Percentiles rank a stretch among this genome's conserved stretches.
These are phyloP conservation scores for Diachasmimorpha longicaudata DNA, from an alignment of 1,140 invertebrate genomes.

Conservation along the genomic window DNA sequence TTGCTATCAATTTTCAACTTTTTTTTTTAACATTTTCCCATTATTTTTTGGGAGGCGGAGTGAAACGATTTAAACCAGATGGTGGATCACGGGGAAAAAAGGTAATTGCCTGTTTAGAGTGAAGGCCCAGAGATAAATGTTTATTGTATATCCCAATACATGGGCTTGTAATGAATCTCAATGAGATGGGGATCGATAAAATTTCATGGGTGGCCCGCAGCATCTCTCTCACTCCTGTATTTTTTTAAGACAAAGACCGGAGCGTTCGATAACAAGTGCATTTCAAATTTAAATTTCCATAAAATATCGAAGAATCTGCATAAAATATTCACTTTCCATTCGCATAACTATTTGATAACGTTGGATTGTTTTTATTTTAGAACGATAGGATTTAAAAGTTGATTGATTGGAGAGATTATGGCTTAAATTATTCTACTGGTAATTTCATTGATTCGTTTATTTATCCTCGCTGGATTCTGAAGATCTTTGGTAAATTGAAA, in stretches of 20 bases:
- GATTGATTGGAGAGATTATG: not conserved
- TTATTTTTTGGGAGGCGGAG: not conserved
- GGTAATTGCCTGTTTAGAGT: not conserved
- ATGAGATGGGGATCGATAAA: not conserved
- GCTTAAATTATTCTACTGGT: not conserved
- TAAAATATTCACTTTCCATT: not conserved
- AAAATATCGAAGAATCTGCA: not conserved
- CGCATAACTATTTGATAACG: not conserved
- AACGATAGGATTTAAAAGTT: not conserved
- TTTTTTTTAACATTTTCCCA: not conserved
- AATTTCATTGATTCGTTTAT: too few species aligned
- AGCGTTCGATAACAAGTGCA: not conserved
- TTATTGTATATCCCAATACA: not conserved
- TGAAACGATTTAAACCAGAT: not conserved
- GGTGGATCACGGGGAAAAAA: not conserved
- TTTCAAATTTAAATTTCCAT: not conserved
- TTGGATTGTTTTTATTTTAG: not conserved
- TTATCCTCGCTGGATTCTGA: not conserved
- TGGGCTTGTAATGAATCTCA: slow-evolving; percentile 3
- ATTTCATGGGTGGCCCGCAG: not conserved
- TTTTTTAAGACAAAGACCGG: not conserved
- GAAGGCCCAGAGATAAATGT: not conserved
- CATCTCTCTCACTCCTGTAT: not conserved
- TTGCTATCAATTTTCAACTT: not conserved
- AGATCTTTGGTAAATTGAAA: too few species aligned